Evolutionary conservation across 1,140 invertebrate species (phyloP), one percentile per base, ranked within the genome.

Genomic region (Drosophila dunni): DNA sequence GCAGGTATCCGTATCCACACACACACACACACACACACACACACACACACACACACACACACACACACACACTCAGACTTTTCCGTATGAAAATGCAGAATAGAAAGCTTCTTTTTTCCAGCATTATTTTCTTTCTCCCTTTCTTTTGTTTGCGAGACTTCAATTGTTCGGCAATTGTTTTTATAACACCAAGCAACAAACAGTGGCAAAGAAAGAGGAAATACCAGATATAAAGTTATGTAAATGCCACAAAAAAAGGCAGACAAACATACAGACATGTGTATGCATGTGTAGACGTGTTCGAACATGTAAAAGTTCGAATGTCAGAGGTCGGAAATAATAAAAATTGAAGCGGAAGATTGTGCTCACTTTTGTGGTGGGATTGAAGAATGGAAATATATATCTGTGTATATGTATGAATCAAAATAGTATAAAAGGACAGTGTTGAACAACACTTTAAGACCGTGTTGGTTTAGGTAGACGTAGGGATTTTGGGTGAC

Each of bases 151-250:
- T 57, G 13, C 73, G 67, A 80, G 77, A 63, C 79, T 82, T 64
- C 82, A 81, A 81, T 81, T 81, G 79, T 81, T 62, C 81, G 65
- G 79, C 79, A 82, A 81, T 81, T 81, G 79, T 81, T 81, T 81
- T 82, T 81, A 82, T 66, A 82, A 82, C 80, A 82, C 75, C 79
- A 20, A 20, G 17, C 17, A 83, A 34, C 70, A 81, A 65, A 79
- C 61, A 61, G 33, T 38, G 42, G 13, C 20, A 53, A 38, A 15
- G 40, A 42, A 66, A 88, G 76, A 77, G 83, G 71, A 86, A 88
- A 82, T 76, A 79, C 83, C 83, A 79, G 74, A 89, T 78, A 83
- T 89, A 84, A 89, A 88, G 84, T 88, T 88, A 89, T 88, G 83
- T 80, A 88, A 88, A 89, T 88, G 80, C 56, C 50, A 54, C 24